Evolutionary conservation across 2,113 vertebrate species (phyloP).

Genomic region (Vicugna pacos): DNA sequence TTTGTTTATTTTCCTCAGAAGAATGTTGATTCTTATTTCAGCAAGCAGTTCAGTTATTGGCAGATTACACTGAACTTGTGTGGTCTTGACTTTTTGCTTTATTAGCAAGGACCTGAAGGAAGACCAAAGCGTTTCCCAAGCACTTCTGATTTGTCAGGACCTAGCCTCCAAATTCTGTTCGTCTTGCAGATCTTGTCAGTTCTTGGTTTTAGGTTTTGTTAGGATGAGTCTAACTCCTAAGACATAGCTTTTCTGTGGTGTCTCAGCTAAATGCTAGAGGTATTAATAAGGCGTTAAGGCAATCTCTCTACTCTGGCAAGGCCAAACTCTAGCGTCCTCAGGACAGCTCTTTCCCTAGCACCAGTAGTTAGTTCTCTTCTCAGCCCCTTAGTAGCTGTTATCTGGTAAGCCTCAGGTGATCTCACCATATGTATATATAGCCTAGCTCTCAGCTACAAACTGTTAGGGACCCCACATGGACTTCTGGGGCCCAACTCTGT

Average conservation of each 20-base stretch:
- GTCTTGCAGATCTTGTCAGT: background rate
- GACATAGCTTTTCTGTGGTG: background rate
- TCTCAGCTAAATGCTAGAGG: background rate
- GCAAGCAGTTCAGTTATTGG: background rate
- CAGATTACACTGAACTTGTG: background rate
- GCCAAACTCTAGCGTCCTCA: background rate
- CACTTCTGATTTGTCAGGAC: background rate
- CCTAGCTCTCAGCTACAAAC: background rate
- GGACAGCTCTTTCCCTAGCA: background rate
- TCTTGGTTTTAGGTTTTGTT: constrained; percentile 46
- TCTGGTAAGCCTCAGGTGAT: background rate
- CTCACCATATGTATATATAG: background rate
- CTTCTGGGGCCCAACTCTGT: background rate
- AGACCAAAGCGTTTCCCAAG: background rate
- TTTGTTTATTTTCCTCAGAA: constrained; percentile 27
- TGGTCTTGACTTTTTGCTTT: background rate
- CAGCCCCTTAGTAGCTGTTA: background rate
- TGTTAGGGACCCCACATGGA: background rate
- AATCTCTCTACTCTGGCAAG: background rate
- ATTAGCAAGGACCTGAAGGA: constrained; percentile 33
- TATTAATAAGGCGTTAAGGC: background rate
- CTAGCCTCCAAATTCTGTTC: background rate
- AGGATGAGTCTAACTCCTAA: background rate
- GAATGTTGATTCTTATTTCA: background rate
- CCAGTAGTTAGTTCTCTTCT: background rate